Base-by-base conservation (phyloP, 2,113 vertebrate species). In the Physeter macrocephalus region DNA sequence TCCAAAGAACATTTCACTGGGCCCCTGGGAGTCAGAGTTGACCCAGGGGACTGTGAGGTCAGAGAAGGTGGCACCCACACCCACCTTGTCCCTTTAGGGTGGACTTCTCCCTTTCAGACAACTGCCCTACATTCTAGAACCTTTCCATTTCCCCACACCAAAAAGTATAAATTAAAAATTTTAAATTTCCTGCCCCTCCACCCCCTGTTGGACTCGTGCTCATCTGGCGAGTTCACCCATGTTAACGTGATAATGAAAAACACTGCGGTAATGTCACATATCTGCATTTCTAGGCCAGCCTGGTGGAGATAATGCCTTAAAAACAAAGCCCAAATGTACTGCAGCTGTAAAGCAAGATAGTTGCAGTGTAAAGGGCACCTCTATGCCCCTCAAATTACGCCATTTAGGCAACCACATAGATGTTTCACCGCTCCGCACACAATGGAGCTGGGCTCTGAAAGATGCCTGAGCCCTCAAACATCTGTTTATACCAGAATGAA, bases 161-260 rank as follows among this genome's bases (percentile, higher is more conserved):
- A 82, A 82, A 92, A 90, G 31, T 9, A 59, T 39, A 52, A 61
- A 75, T 81, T 31, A 71, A 81, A 72, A 9, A 6, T 27, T 67
- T 20, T 31, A 52, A 18, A 69, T 69, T 71, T 36, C 78, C 80
- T 43, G 20, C 62, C 39, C 10, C 11, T 36, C 36, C 6, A 5
- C 20, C 15, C 41, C n/a, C 39, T 25, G 43, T 41, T 49, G 46
- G 72, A 57, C 12, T 69, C 78, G 75, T 29, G 13, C 34, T 82
- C 66, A 90, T 62, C 59, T 81, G 81, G 67, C 36, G 34, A 77
- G 49, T 96, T 90, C 81, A 43, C 71, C 77, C 27, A 36, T 13
- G 41, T 78, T 90, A 92, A 90, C 41, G n/a, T 15, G 88, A 92
- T 84, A 31, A 97, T 61, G 71, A 91, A 39, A 89, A 81, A 88